Base-by-base conservation (phyloP, 1,140 invertebrate species). In the Drosophila kurseongensis region DNA sequence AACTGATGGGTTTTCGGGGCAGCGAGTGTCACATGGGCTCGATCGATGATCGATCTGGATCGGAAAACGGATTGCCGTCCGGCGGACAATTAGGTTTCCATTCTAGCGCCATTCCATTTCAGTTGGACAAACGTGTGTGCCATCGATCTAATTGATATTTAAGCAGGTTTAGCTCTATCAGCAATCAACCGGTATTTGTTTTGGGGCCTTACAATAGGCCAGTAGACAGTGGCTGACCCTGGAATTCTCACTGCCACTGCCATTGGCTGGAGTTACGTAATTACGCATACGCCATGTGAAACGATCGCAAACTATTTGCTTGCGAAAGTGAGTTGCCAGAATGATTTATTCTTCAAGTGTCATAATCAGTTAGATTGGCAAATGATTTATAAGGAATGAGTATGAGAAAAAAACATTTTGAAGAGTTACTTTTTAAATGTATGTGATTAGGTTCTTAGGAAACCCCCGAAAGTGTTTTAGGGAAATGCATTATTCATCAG, bases 111-210 rank as follows among this genome's bases (percentile, higher is more conserved):
- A 32, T 13, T 9, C 48, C 57, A 62, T 74, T 52, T 55, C 50
- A 55, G 57, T 61, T 60, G 51, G 69, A n/a, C 52, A 65, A 75
- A 48, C 27, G 47, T 32, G 47, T 35, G 60, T 4, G 40, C 72
- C 35, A 75, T 56, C 63, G 63, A 77, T 77, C 67, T 88, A 83
- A 88, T 89, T 88, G 83, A 77, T 89, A 88, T 88, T 83, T 89
- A 74, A 88, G 80, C 79, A 69, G 44, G 59, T 66, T 60, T 58
- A 66, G 59, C 76, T 88, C 63, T 65, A 78, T 65, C 75, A 69
- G 72, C 78, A 75, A 85, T 85, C 82, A 78, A 56, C 65, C 79
- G 63, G 65, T 62, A 48, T 78, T 78, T 77, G 51, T 62, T 68
- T 63, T 56, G 40, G 54, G 47, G 36, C 18, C 14, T 32, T 45